Evolutionary conservation across 2,888 invertebrate genomes (phyloP), one percentile per base, ranked within the genome.

Genomic region (Sarcophaga carnaria): DNA sequence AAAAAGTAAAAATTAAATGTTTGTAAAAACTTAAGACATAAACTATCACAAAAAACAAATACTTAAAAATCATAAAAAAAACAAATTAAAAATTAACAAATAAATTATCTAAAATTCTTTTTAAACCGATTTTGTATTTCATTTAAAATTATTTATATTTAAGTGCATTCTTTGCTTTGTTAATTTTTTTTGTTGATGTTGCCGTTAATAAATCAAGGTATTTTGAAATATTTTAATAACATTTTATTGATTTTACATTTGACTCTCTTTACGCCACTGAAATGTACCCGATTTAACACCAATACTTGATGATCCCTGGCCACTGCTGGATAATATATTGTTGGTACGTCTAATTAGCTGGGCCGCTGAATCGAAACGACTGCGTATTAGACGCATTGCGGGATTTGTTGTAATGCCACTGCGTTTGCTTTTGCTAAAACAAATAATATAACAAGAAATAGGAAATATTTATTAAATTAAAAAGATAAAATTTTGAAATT

Each of bases 391-490:
- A 89, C 97, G 94, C 95, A 97, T 95, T 80, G 97, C 97, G 17
- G 97, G 97, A 92, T 97, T 97, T 4, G 97, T 97, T 37, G 97
- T 97, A 84, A 97, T 97, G 2, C 97, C 97, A 91, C 97, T 97
- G 83, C 97, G 95, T 93, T 97, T 97, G 92, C 95, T 95, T 89
- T 95, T 95, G 88, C 93, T 93, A 89, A 63, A 88, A 83, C 78
- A 64, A 70, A 67, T 85, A 74, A 88, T 76, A 37, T 14, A 17
- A 62, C 0, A 62, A 17, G 63, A 62, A 75, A 25, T 60, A 22
- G 83, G 79, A 54, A 63, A 25, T 27, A 2, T 27, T 79, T 14
- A 47, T 22, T n/a, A 62, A 54, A 45, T 47, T 37, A 1, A n/a
- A 5, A 25, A 8, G 6, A 45, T 11, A 75, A 11, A 66, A n/a